These are phyloP conservation scores for Coboldia fuscipes DNA, from an alignment of 1,140 invertebrate species.

Conservation along the genomic window DNA sequence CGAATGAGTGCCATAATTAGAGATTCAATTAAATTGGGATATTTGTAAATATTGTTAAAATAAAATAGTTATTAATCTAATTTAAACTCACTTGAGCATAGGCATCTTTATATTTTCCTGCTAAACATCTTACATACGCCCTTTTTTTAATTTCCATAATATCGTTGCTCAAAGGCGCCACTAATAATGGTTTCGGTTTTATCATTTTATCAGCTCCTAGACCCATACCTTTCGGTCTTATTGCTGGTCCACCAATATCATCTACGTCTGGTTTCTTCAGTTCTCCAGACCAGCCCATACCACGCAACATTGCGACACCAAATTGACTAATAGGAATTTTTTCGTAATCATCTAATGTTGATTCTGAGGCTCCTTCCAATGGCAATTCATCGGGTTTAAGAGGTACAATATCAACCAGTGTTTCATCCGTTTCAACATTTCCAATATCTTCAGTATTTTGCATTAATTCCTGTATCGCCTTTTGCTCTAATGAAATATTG, in stretches of 20 bases:
- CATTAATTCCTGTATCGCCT: conserved; percentile 24
- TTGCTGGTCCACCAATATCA: conserved; percentile 25
- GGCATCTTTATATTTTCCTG: conserved; percentile 46
- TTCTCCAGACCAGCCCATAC: conserved; percentile 70
- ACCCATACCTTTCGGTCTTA: conserved; percentile 72
- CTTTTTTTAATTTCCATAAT: conserved; percentile 39
- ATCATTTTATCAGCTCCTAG: conserved; percentile 63
- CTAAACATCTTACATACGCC: conserved; percentile 44
- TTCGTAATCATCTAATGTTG: conserved; percentile 76
- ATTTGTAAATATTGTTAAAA: conserved; percentile 3
- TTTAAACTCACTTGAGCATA: conserved; percentile 46
- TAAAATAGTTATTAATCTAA: conserved; percentile 4
- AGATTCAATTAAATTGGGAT: conserved; percentile 1
- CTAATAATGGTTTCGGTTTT: conserved; percentile 18
- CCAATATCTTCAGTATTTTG: conserved; percentile 18
- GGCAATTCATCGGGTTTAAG: conserved; percentile 24
- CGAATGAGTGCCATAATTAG: neutral
- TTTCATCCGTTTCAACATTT: conserved; percentile 16
- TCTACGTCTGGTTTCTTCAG: conserved; percentile 38
- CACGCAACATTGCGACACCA: conserved; percentile 78
- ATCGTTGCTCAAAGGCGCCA: conserved; percentile 27
- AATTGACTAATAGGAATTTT: conserved; percentile 67
- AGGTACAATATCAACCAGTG: conserved; percentile 28
- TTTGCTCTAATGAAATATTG: conserved; percentile 23
- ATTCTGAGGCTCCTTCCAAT: conserved; percentile 34